Evolutionary conservation across 2,797 vertebrate species (phyloP), one percentile per base, ranked within the genome.

Genomic region (Aquila chrysaetos): DNA sequence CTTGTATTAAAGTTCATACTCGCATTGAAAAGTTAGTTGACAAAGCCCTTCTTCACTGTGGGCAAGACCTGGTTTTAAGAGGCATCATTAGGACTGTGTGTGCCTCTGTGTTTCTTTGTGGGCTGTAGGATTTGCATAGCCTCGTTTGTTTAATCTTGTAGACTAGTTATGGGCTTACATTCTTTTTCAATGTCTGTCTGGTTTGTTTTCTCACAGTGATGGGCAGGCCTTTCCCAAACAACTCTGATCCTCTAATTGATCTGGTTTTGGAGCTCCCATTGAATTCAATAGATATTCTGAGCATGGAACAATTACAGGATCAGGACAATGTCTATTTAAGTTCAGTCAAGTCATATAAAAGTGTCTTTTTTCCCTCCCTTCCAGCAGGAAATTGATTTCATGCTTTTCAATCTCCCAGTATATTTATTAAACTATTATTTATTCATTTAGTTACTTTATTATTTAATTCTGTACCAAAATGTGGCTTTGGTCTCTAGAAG

Each of bases 381-480:
- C 30, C 60, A 85, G 60, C 64, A 90, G 77, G 37, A 93, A 97
- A 96, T 96, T 63, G 86, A 96, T 95, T 95, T 96, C 90, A 95
- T 93, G 84, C 75, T 78, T 89, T 92, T 96, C 92, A 95, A 6
- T 94, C 84, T 97, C 57, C 60, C 65, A 64, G 80, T 59, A 41
- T 94, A 87, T 93, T 96, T 93, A 95, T 95, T 93, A 88, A 95
- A 72, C 41, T 72, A 80, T 82, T 92, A 85, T 73, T 88, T 95
- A 88, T 76, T 94, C 9, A 86, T 90, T 94, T 94, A 74, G 60
- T 84, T 80, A 46, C 39, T 56, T 95, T 88, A 77, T 93, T 91
- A 95, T 96, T 97, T 93, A 80, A 82, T 94, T 96, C 88, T 35
- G n/a, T 73, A 70, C 57, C 57, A 54, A 80, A 65, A 46, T 56